These are phyloP conservation scores for Rhagonycha fulva DNA, from an alignment of 2,888 invertebrate genomes.

Conservation along the genomic window DNA sequence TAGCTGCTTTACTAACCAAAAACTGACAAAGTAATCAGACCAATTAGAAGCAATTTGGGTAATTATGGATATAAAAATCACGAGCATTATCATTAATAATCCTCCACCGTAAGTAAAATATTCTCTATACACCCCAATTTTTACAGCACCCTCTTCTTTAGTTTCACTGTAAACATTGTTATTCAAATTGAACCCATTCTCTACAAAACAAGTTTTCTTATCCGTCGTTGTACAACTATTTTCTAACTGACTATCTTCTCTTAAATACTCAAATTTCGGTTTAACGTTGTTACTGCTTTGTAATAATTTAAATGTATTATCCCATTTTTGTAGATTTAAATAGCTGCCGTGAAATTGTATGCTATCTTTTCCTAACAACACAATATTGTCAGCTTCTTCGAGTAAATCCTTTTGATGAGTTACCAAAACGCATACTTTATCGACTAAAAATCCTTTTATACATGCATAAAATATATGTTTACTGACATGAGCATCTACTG, in stretches of 20 bases:
- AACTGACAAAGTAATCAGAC: conserved; percentile 39
- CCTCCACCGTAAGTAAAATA: conserved; percentile 44
- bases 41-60: conserved; percentile 36
- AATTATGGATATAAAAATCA: conserved; percentile 35
- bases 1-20: conserved; percentile 36
- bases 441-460: conserved; percentile 50
- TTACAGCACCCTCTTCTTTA: conserved; percentile 40
- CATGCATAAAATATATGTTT: conserved; percentile 71
- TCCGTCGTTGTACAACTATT: neutral
- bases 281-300: neutral
- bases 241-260: neutral
- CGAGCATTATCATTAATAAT: conserved; percentile 29
- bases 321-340: conserved; percentile 41
- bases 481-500: conserved; percentile 66
- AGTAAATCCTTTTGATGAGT: conserved; percentile 69
- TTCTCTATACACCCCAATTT: conserved; percentile 37
- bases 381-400: conserved; percentile 55
- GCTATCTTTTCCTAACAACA: conserved; percentile 60
- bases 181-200: conserved; percentile 17
- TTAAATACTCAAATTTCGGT: neutral
- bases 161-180: conserved; percentile 44
- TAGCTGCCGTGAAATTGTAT: conserved; percentile 61
- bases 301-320: conserved; percentile 41
- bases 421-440: conserved; percentile 63
- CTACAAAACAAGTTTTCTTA: conserved; percentile 16